phyloP scores from a whole-genome alignment of 2,113 vertebrate genomes.

The Sardina pilchardus region DNA sequence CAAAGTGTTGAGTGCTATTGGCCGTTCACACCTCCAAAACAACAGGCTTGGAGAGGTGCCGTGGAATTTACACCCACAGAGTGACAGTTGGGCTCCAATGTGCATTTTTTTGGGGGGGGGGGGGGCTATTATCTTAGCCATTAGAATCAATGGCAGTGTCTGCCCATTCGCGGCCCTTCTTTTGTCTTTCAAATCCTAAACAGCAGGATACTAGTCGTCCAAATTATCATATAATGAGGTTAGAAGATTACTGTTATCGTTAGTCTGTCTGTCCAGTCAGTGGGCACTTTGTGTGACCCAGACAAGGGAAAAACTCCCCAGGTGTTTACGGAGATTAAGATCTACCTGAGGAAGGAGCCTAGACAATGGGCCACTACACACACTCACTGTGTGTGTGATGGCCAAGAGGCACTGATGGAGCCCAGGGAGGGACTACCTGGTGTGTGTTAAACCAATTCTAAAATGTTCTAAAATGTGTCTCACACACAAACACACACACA shows the following conservation, averaged over 20 bases:
- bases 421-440: neutral
- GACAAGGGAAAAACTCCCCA: slow-evolving; percentile 26
- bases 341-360: slow-evolving; percentile 26
- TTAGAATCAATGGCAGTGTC: neutral
- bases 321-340: slow-evolving; percentile 28
- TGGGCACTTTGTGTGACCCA: neutral
- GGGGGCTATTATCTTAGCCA: neutral
- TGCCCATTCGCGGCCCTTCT: slow-evolving; percentile 26
- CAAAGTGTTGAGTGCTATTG: slow-evolving; percentile 55
- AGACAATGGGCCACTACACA: neutral
- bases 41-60: slow-evolving; percentile 63
- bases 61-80: slow-evolving; percentile 61
- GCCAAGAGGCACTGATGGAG: neutral
- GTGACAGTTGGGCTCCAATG: neutral
- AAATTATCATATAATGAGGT: neutral
- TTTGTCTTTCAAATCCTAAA: slow-evolving; percentile 43
- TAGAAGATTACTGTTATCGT: neutral
- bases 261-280: neutral
- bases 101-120: neutral
- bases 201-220: slow-evolving; percentile 3
- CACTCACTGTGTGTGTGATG: neutral
- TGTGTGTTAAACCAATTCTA: neutral
- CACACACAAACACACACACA: neutral
- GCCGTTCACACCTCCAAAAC: slow-evolving; percentile 65
- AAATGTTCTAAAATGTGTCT: too few species aligned